A percentile compares a stretch with the other conserved stretches of the same genome.
These are phyloP conservation scores for Clarias fuscus DNA, from an alignment of 2,797 vertebrate genomes.

Conservation along the genomic window DNA sequence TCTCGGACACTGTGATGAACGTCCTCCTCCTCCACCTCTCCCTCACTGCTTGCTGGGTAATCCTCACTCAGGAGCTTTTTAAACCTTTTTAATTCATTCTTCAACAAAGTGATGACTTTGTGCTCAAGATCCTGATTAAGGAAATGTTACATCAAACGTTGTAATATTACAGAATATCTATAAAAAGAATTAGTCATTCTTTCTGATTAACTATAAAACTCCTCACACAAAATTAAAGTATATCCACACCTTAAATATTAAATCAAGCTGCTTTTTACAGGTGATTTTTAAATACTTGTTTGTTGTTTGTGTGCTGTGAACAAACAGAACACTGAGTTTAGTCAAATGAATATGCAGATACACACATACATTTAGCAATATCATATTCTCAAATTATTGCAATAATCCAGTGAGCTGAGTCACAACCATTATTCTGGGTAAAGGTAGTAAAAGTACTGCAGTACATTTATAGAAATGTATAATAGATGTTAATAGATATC, in stretches of 20 bases:
- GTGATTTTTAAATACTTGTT: background rate
- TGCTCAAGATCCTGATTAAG: slow-evolving; percentile 27
- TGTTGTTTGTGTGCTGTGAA: background rate
- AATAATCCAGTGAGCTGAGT: background rate
- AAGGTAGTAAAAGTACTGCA: background rate
- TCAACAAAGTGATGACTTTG: slow-evolving; percentile 16
- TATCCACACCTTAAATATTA: slow-evolving; percentile 6
- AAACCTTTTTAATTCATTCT: slow-evolving; percentile 23
- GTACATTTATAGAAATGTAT: background rate
- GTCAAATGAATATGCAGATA: background rate
- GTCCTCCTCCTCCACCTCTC: slow-evolving; percentile 1
- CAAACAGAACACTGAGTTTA: background rate
- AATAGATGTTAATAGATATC: background rate
- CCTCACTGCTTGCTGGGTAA: slow-evolving; percentile 17
- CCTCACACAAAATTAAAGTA: background rate
- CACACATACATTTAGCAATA: background rate
- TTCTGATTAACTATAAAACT: background rate
- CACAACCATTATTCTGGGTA: background rate
- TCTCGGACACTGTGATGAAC: slow-evolving; percentile 30
- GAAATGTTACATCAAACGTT: background rate
- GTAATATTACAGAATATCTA: background rate
- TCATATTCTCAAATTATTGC: background rate
- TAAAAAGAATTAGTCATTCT: background rate
- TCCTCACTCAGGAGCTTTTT: slow-evolving; percentile 10
- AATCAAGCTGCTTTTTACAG: background rate